phyloP scores from a whole-genome alignment of 2,113 vertebrate species.

The Craseonycteris thonglongyai region DNA sequence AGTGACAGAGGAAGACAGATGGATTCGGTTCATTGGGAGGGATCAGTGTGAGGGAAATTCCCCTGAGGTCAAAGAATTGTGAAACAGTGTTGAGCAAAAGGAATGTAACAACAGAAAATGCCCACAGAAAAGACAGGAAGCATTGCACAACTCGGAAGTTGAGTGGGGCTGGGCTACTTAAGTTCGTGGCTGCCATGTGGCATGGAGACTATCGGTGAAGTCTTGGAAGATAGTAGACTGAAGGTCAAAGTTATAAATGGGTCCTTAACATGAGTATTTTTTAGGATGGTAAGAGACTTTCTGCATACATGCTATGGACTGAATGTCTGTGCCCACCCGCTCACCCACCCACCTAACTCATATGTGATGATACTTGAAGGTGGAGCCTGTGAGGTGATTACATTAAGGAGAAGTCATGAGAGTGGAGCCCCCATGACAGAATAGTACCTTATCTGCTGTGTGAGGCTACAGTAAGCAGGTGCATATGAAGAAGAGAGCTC shows the following conservation, averaged over 20 bases:
- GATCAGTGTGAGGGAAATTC: too few relatives aligned
- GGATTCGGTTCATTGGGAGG: background rate
- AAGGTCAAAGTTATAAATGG: background rate
- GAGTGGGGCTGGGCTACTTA: too few relatives aligned
- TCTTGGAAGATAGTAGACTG: background rate
- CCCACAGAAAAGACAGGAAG: background rate
- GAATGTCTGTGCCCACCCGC: background rate
- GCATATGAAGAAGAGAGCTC: background rate
- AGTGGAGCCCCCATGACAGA: background rate
- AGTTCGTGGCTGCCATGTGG: background rate
- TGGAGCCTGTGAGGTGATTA: background rate
- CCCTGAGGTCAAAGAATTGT: background rate
- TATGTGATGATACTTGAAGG: background rate
- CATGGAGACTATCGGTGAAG: background rate
- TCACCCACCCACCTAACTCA: fast-evolving
- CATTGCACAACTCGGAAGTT: background rate
- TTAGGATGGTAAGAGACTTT: background rate
- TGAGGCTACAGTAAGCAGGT: background rate
- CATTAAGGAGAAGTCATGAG: background rate
- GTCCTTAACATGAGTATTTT: background rate
- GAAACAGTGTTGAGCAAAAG: background rate
- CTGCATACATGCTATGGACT: background rate
- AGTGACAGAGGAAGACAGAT: background rate
- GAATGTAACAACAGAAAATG: background rate
- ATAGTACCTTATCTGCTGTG: background rate